Base-by-base conservation (phyloP, 2,113 vertebrate species). In the Cygnus atratus region DNA sequence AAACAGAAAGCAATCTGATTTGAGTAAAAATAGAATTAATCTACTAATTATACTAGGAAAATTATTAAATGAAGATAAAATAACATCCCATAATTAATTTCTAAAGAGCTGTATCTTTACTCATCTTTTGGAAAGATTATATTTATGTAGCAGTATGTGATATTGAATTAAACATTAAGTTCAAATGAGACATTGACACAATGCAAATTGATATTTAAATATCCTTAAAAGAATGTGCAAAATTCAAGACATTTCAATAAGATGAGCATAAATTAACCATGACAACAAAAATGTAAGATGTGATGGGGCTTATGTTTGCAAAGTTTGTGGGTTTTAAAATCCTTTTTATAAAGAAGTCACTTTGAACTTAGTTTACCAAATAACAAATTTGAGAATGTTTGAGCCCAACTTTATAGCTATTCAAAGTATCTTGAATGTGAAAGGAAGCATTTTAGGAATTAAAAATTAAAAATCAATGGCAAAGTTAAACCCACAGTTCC, bases 161-260 rank as follows among this genome's bases (percentile, higher is more conserved):
- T 93, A 88, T 82, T 93, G 95, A 96, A 96, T 94, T 93, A 95
- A 96, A 95, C 74, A 95, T 97, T 87, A 95, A 67, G 26, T 58
- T 82, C 1, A 95, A 93, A 95, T 92, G 70, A 95, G 87, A 95
- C 88, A 93, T 91, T 95, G 89, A 87, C 52, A 92, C 74, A 81
- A 94, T 52, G 55, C 73, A 91, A 59, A 59, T 77, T 91, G 43
- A 68, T 87, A 41, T 74, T 73, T 43, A 95, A 96, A 92, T 91
- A 93, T 29, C 24, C 50, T 79, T 66, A 94, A 96, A 92, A 86
- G 61, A 83, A 79, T 87, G 39, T 76, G 41, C 66, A 93, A 82
- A 95, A 94, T 70, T 85, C 50, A n/a, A 83, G 43, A 94, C 85
- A 90, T 81, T 95, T 93, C 62, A 87, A 59, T 78, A 81, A 86